Evolutionary conservation across 2,888 invertebrate genomes (phyloP), one percentile per base, ranked within the genome.

Genomic region (Dromius quadrimaculatus): DNA sequence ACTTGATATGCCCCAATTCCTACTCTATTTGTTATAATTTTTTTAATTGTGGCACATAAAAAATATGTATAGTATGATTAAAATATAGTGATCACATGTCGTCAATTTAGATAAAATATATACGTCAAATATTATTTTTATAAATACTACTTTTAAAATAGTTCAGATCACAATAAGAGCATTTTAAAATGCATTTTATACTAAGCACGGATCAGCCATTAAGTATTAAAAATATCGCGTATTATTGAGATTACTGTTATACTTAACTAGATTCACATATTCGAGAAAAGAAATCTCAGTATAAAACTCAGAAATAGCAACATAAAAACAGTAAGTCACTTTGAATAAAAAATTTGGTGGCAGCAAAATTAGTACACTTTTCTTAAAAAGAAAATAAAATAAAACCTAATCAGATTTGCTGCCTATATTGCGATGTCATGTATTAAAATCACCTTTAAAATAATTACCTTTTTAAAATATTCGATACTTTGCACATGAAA

Each of bases 41-140:
- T 54, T 54, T 23, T 2, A 8, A 23, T 54, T 6, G 11, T 28
- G 11, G 28, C 50, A 54, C 28, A 54, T 13, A 54, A 23, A 11
- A 23, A 17, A 54, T 50, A 28, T 28, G 11, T 23, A 17, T 28
- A 28, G 28, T 54, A 54, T n/a, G n/a, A n/a, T 28, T 54, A 54
- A 54, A 54, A 54, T 54, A 61, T 61, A 38, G 19, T 17, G 15
- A 41, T 59, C 59, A 59, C 38, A 59, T 19, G 19, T 59, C 59
- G 38, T 59, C 36, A 38, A 59, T 59, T 38, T 22, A 50, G 47
- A 22, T 50, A 23, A 50, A 50, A 50, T 50, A 50, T 15, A n/a
- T 43, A 43, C 23, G 47, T 50, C 47, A 50, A 50, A 28, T 54
- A 54, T 54, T 54, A 23, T 28, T 5, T 28, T 28, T 28, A 20